phyloP scores from a whole-genome alignment of 2,113 vertebrate species.

The Fulmarus glacialis region DNA sequence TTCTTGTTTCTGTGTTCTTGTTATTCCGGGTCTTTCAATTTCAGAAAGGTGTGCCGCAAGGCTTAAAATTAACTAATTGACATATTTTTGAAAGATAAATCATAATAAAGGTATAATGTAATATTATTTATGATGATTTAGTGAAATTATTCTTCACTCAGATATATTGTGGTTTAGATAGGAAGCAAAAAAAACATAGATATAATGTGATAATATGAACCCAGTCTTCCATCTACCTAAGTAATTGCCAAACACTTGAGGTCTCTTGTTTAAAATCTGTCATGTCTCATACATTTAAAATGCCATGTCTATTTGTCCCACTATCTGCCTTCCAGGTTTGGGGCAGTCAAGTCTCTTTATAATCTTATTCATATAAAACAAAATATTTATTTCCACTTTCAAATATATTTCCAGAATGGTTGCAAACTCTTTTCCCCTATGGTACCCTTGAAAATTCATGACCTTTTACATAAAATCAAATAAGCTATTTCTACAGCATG shows the following conservation, averaged over 20 bases:
- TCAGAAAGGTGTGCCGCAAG: neutral
- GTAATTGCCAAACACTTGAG: neutral
- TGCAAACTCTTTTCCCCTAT: neutral
- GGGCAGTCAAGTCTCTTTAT: neutral
- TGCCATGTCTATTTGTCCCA: neutral
- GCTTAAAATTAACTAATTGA: neutral
- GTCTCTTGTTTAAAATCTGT: neutral
- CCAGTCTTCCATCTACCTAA: neutral
- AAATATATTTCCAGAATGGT: neutral
- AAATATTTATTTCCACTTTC: slow-evolving; percentile 6
- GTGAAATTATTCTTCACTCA: neutral
- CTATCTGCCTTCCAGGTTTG: neutral
- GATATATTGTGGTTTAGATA: neutral
- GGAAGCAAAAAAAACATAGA: neutral
- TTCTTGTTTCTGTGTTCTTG: neutral
- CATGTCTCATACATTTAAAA: neutral
- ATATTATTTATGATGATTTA: neutral
- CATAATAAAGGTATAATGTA: neutral
- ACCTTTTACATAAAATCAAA: slow-evolving; percentile 40
- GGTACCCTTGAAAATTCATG: slow-evolving; percentile 32
- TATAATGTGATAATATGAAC: neutral
- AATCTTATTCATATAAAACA: neutral
- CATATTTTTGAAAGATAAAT: neutral
- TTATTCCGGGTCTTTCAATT: neutral
- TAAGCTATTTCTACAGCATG: neutral